These are phyloP conservation scores for Palythoa caribaeorum DNA, from an alignment of 92 coral and sea anemone species.

Conservation along the genomic window DNA sequence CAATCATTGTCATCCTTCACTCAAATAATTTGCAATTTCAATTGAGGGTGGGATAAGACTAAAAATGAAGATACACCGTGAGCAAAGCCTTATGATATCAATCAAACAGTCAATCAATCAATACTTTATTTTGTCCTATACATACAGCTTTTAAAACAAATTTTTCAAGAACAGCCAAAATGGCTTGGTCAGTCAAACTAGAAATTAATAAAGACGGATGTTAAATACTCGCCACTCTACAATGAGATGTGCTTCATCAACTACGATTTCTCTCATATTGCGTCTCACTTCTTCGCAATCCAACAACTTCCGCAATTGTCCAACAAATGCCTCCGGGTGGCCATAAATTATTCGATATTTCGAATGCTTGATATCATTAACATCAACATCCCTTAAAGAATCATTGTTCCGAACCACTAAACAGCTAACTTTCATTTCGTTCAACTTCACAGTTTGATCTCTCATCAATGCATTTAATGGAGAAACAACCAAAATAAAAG, in stretches of 20 bases:
- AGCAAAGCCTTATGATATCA: too few relatives aligned
- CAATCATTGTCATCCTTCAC: too few relatives aligned
- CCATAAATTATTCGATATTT: background rate
- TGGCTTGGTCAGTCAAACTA: too few relatives aligned
- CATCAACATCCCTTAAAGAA: background rate
- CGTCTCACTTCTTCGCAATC: background rate
- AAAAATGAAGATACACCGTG: too few relatives aligned
- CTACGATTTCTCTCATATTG: background rate
- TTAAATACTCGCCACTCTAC: background rate
- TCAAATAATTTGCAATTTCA: too few relatives aligned
- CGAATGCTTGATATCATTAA: background rate
- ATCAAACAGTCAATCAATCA: too few relatives aligned
- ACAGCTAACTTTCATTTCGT: background rate
- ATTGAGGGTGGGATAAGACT: too few relatives aligned
- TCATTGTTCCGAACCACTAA: background rate
- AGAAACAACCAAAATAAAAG: slow-evolving; percentile 11
- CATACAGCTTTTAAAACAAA: too few relatives aligned
- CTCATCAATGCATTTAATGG: background rate
- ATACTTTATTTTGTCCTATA: too few relatives aligned
- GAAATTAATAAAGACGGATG: background rate
- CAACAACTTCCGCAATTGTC: background rate
- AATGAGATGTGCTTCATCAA: background rate
- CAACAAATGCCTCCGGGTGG: slow-evolving; percentile 5
- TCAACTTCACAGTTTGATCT: background rate
- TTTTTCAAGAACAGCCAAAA: too few relatives aligned